Evolutionary conservation across 2,113 vertebrate species (phyloP), one percentile per base, ranked within the genome.

Genomic region (Esox niger): DNA sequence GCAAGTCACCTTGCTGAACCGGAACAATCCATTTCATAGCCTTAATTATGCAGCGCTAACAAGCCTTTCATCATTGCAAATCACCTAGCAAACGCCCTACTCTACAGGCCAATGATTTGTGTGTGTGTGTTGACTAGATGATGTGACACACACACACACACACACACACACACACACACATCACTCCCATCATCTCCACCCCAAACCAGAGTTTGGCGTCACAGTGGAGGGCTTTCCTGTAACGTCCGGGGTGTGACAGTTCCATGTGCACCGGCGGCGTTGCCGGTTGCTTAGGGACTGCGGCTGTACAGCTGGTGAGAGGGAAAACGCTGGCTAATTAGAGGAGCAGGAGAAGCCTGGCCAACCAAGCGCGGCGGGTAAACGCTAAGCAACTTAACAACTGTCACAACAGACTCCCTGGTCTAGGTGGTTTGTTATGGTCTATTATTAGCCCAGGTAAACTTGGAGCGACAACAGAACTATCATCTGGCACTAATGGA

Each of bases 141-240:
- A 2, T 3, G 20, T 17, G 46, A 15, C 46, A 17, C 20, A 10
- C 20, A 15, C 20, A n/a, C 46, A 17, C 20, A 27, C 4, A 49
- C 59, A 55, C 63, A 52, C 49, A 38, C 49, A 65, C 26, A 71
- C 69, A 72, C 21, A 1, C 0, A 69, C 6, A 58, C 46, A 13
- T 26, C 49, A 54, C 49, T 21, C 49, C 6, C 49, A 54, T 43
- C 38, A 43, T 43, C 13, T 43, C 38, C 17, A 15, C 17, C 17
- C 21, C 6, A n/a, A 54, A 21, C 10, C 21, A 7, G 6, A 25
- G 20, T n/a, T 8, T 9, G 54, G 2, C 25, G 25, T 4, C 27
- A 27, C 23, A 26, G 23, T 25, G 13, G 25, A 25, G 21, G 25
- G 26, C 20, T 31, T 26, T 23, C 11, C 20, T 47, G 31, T 17